Evolutionary conservation across 2,888 invertebrate species (phyloP).

Genomic region (Lycia hirtaria): DNA sequence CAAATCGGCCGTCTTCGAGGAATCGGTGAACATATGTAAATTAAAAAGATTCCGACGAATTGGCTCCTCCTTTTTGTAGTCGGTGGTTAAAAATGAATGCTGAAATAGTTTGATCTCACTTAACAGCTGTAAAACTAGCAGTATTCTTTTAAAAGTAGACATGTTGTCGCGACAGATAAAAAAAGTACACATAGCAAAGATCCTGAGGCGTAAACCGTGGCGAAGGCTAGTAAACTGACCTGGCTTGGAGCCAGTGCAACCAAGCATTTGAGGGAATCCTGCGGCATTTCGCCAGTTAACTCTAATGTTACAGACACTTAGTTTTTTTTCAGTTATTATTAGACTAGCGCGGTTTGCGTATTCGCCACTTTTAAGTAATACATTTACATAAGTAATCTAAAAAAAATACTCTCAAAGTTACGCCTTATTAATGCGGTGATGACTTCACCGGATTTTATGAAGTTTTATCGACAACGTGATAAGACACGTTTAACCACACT

Average conservation of each 20-base stretch:
- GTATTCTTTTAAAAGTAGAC: conserved; percentile 16
- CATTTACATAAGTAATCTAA: too few species aligned
- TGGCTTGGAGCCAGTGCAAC: conserved; percentile 41
- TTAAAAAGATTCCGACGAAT: too few species aligned
- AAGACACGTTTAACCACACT: too few species aligned
- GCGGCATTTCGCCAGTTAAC: conserved; percentile 29
- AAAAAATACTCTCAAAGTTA: too few species aligned
- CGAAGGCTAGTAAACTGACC: conserved; percentile 30
- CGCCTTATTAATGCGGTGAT: too few species aligned
- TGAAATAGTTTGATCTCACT: neutral
- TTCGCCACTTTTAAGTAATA: too few species aligned
- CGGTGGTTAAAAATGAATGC: neutral
- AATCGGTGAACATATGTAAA: too few species aligned
- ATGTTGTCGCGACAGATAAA: conserved; percentile 29
- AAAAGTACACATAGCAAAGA: conserved; percentile 25
- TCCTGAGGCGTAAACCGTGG: conserved; percentile 17
- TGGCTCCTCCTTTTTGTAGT: too few species aligned
- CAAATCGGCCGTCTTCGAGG: too few species aligned
- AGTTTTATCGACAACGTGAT: too few species aligned
- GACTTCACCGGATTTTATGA: too few species aligned
- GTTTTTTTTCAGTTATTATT: conserved; percentile 11
- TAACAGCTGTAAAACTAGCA: conserved; percentile 22
- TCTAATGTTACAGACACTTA: conserved; percentile 19
- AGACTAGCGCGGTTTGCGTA: too few species aligned
- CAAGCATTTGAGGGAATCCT: conserved; percentile 29